Base-by-base conservation (phyloP, 2,113 vertebrate species). In the Lepidothrix coronata region DNA sequence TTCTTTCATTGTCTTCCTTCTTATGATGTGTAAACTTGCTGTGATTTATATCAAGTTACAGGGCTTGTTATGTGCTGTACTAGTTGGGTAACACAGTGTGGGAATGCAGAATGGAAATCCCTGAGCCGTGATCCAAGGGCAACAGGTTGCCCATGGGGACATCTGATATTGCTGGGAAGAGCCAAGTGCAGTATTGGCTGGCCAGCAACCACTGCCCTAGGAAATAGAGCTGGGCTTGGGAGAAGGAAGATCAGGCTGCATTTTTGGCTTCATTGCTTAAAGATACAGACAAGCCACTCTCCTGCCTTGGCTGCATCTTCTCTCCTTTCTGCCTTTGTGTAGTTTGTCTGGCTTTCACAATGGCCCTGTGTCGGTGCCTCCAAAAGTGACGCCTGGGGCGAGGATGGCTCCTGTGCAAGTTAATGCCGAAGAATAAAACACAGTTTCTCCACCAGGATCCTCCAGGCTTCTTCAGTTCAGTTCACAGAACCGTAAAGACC, bases 301-400 rank as follows among this genome's bases (percentile, higher is more conserved):
- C 37, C 8, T 62, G 51, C 37, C 46, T 77, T 12, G 39, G 27
- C 46, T 62, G 7, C 3, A 4, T 46, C n/a, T 59, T 33, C 19
- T 28, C 31, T 39, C 37, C 44, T 61, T 57, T 63, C 41, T 49
- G 41, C 73, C 41, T 33, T 49, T 51, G 15, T 2, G 0, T 2
- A 25, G 6, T 12, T 54, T 28, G 25, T 8, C 49, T 72, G 46
- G 25, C 12, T 85, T 51, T 65, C 4, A 1, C 27, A 19, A 16
- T 2, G 17, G n/a, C 5, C 7, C 14, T 4, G 9, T 15, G 4
- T 52, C 2, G 4, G 33, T 1, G 1, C 16, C 65, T 67, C 33
- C 28, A 35, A 35, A 76, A 63, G n/a, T 4, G 33, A 6, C 3
- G 5, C 44, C 11, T 3, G 5, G 6, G 10, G 19, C 0, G 0